Evolutionary conservation across 2,113 vertebrate genomes (phyloP).

Genomic region (Athene noctua): DNA sequence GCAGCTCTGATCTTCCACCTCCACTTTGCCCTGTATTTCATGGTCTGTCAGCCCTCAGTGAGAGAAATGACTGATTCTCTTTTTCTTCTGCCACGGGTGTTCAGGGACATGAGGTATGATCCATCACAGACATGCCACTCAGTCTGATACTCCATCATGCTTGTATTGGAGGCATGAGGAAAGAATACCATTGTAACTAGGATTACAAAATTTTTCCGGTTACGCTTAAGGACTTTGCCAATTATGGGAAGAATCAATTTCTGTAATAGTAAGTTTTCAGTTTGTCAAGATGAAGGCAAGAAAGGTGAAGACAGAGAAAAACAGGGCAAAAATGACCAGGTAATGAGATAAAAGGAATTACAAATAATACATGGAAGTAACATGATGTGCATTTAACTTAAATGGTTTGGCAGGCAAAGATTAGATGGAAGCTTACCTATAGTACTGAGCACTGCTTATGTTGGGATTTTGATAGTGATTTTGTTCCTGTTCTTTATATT

Average conservation of each 20-base stretch:
- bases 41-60: not conserved
- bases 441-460: not conserved
- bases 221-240: not conserved
- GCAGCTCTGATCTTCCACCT: not conserved
- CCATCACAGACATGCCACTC: not conserved
- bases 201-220: not conserved
- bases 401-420: not conserved
- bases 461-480: not conserved
- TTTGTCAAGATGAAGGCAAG: not conserved
- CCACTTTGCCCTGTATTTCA: not conserved
- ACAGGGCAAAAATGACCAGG: not conserved
- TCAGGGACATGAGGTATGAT: not conserved
- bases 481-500: not conserved
- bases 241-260: not conserved
- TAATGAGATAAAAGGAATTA: not conserved
- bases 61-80: not conserved
- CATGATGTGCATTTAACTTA: not conserved
- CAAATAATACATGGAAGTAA: not conserved
- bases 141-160: not conserved
- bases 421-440: not conserved
- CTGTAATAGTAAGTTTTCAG: not conserved
- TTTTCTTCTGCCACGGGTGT: not conserved
- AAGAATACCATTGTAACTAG: not conserved
- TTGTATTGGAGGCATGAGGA: rapidly evolving
- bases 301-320: not conserved